Evolutionary conservation across 1,140 invertebrate species (phyloP), one percentile per base, ranked within the genome.

Genomic region (Orchesella cincta): DNA sequence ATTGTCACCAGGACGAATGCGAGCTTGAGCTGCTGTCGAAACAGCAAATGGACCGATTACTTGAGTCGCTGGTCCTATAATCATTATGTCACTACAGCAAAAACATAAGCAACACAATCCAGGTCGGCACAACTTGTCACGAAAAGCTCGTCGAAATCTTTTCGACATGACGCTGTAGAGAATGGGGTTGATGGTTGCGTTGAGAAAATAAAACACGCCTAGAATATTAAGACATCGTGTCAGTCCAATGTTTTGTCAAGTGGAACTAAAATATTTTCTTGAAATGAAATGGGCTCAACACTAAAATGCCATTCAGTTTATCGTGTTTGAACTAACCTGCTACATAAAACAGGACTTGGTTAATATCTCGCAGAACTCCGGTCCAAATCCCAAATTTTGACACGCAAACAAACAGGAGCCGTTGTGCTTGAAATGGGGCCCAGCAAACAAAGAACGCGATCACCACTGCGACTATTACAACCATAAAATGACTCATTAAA

Each of bases 121-220:
- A 33, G 62, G 29, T n/a, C 8, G 62, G 31, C 62, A 67, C 31
- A 67, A 67, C n/a, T 67, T 67, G 62, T 67, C 62, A 67, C 62
- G 62, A n/a, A 67, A 67, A 1, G 62, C 62, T 5, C 62, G 62
- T 31, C 62, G 62, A 33, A 67, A 67, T 33, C 62, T 3, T 67
- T 67, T 67, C 8, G 62, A 67, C 62, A 67, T 67, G n/a, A 67
- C 89, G 85, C 94, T 95, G 84, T 97, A 97, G 0, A 97, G 85
- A 78, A 97, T 93, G 0, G 95, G 95, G 87, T 97, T 97, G 54
- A 96, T 90, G 0, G 93, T 95, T 26, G 92, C 91, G 29, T 93
- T 94, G 57, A 96, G 89, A 84, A 95, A 97, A 86, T 96, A 97
- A 16, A 94, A 88, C 67, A 91, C 90, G 0, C 94, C 94, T 20